Evolutionary conservation across 1,140 invertebrate species (phyloP).

Genomic region (Drosophila burlai): DNA sequence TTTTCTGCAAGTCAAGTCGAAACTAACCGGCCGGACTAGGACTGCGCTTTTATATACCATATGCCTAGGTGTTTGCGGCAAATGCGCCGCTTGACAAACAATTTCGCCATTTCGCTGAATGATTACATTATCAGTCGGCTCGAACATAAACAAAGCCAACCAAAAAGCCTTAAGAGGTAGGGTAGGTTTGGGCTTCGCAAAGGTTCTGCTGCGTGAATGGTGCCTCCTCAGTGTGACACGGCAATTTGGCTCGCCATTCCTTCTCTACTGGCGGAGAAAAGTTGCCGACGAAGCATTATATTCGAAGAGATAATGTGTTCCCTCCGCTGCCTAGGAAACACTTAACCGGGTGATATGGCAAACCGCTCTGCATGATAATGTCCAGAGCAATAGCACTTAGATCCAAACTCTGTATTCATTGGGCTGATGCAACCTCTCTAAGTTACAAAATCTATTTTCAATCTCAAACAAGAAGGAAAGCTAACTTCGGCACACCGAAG

Average conservation of each 20-base stretch:
- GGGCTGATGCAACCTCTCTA: background rate
- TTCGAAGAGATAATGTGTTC: background rate
- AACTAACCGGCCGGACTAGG: conserved; percentile 15
- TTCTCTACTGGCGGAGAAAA: background rate
- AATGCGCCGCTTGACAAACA: too few species aligned
- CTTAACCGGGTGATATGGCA: background rate
- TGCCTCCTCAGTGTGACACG: conserved; percentile 26
- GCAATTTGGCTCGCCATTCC: background rate
- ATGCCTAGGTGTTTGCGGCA: conserved; percentile 2
- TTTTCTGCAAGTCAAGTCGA: background rate
- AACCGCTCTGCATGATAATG: background rate
- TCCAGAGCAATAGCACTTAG: background rate
- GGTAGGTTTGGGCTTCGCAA: background rate
- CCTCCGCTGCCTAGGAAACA: background rate
- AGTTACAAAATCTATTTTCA: too few species aligned
- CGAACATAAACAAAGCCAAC: background rate
- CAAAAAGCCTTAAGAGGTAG: background rate
- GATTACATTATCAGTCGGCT: background rate
- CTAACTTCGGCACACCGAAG: too few species aligned
- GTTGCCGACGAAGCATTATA: conserved; percentile 8
- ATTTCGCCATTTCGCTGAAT: background rate
- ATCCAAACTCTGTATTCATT: background rate
- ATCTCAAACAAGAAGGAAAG: too few species aligned
- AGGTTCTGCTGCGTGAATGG: background rate
- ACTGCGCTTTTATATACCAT: conserved; percentile 37